Base-by-base conservation (phyloP, 1,140 invertebrate genomes). In the Anastrepha obliqua region DNA sequence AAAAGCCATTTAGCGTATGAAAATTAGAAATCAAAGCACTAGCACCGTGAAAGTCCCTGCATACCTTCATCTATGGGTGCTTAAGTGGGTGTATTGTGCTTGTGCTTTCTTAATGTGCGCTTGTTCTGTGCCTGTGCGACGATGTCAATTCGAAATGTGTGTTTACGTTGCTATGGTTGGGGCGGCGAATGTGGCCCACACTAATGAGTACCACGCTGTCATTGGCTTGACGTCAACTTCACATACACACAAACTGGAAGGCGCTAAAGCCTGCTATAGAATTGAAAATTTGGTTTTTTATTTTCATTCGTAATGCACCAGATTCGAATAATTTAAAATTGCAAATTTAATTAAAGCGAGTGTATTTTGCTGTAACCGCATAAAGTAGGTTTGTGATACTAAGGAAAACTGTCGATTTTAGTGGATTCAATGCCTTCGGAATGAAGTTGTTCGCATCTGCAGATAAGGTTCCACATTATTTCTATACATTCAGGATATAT, bases 151-250 rank as follows among this genome's bases (percentile, higher is more conserved):
- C 47, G 17, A 81, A 55, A 39, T 67, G 15, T 17, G 3, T 39
- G 39, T 29, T 42, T 47, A 13, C 47, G 74, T 81, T 81, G 74
- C 42, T 47, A 81, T 81, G 74, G 44, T 29, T 55, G 74, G 51
- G 51, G 74, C 20, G 17, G 11, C 55, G 74, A 13, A 74, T 74
- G 7, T 74, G 67, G 47, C 74, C 74, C 74, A 81, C 74, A 55
- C 47, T 81, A 81, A 81, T 81, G 74, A 81, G 47, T 55, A n/a
- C n/a, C 47, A 81, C 74, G n/a, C 42, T 81, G 74, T 81, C 74
- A 81, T 11, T 81, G 44, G 47, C 44, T 9, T 17, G 44, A 39
- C 2, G 4, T 64, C 7, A 7, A 67, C n/a, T 8, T n/a, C 13
- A 13, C 42, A 17, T 58, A 81, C 47, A 81, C 9, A 81, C 44